Conservation (phyloP, 2,797 vertebrate genomes). For the Hyperoplus immaculatus region DNA sequence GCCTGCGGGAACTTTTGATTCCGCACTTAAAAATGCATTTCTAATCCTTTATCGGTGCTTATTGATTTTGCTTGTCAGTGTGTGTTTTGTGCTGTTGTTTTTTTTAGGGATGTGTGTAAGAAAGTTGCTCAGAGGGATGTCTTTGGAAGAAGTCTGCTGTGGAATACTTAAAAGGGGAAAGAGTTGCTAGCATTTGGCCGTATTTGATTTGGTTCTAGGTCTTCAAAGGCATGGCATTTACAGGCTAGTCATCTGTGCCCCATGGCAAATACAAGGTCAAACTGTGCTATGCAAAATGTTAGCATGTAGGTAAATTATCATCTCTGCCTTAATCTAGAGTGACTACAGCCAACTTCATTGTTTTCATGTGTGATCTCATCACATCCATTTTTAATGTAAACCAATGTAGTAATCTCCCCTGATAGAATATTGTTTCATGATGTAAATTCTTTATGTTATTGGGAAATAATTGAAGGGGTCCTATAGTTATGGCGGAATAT, state of each 20-base stretch:
- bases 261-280: constrained; percentile 81
- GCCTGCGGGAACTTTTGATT: constrained; percentile 16
- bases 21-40: constrained; percentile 35
- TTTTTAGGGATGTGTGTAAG: constrained; percentile 39
- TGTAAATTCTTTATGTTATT: constrained; percentile 44
- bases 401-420: constrained; percentile 46
- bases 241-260: constrained; percentile 56
- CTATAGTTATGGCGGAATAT: constrained; percentile 13
- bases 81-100: constrained; percentile 34
- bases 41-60: constrained; percentile 34
- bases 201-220: constrained; percentile 56
- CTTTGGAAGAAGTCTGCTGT: constrained; percentile 43
- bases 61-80: constrained; percentile 52
- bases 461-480: constrained; percentile 26
- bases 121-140: constrained; percentile 43
- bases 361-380: constrained; percentile 58
- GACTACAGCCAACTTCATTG: constrained; percentile 59
- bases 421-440: constrained; percentile 39
- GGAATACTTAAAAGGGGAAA: constrained; percentile 66
- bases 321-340: constrained; percentile 46
- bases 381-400: constrained; percentile 61
- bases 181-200: constrained; percentile 54
- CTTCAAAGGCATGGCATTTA: constrained; percentile 75
- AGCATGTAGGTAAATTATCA: constrained; percentile 53
- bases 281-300: not conserved